phyloP scores from a whole-genome alignment of 2,888 invertebrate species.

The Apantesis nais region DNA sequence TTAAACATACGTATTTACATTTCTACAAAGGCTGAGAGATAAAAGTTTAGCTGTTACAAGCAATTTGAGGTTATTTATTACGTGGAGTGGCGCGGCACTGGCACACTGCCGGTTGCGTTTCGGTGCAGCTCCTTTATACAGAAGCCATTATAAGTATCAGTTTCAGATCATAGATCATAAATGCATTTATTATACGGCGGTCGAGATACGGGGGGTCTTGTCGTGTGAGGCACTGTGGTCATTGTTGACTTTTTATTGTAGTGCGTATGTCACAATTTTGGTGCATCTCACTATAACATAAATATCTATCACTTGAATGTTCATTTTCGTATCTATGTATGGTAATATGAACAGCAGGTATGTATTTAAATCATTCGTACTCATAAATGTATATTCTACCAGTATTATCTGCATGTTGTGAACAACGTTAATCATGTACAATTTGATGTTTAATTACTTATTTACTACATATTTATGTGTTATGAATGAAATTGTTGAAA shows the following conservation, averaged over 20 bases:
- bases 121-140: slow-evolving; percentile 82
- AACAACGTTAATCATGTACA: slow-evolving; percentile 75
- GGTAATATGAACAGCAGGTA: slow-evolving; percentile 69
- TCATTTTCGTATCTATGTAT: slow-evolving; percentile 64
- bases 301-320: slow-evolving; percentile 73
- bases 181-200: slow-evolving; percentile 75
- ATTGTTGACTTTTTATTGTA: slow-evolving; percentile 80
- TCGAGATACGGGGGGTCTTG: slow-evolving; percentile 78
- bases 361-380: slow-evolving; percentile 73
- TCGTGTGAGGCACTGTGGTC: slow-evolving; percentile 67
- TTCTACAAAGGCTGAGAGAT: slow-evolving; percentile 72
- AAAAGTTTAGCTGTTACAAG: slow-evolving; percentile 82
- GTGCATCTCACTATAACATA: slow-evolving; percentile 73
- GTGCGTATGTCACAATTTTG: slow-evolving; percentile 75
- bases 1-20: slow-evolving; percentile 80
- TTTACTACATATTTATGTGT: slow-evolving; percentile 64
- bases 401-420: slow-evolving; percentile 80
- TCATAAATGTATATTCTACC: slow-evolving; percentile 56
- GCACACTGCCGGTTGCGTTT: slow-evolving; percentile 65
- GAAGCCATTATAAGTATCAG: slow-evolving; percentile 85
- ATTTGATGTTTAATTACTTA: slow-evolving; percentile 82
- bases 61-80: slow-evolving; percentile 84
- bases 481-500: too few species aligned
- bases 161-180: slow-evolving; percentile 86
- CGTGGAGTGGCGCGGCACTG: slow-evolving; percentile 57